These are phyloP conservation scores for Harpalus rufipes DNA, from an alignment of 2,888 invertebrate species.

Conservation along the genomic window DNA sequence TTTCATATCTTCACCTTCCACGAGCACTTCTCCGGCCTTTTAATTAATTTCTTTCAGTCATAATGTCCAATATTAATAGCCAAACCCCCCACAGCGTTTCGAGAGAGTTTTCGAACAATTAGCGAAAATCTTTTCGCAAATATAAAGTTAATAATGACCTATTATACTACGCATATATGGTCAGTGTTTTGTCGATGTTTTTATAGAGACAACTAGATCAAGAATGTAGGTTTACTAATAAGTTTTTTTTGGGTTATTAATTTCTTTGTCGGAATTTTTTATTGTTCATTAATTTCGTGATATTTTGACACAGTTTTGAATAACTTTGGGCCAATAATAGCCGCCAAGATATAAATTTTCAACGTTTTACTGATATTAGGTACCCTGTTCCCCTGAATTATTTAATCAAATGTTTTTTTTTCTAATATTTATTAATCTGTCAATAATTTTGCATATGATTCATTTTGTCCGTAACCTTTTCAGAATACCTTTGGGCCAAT, in stretches of 20 bases:
- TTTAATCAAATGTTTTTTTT: too few relatives aligned
- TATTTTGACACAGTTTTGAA: slow-evolving; percentile 1
- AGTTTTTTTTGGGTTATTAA: not conserved
- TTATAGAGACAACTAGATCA: slow-evolving; percentile 6
- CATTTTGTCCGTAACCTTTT: too few relatives aligned
- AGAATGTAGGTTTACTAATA: slow-evolving; percentile 2
- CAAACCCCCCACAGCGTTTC: not conserved
- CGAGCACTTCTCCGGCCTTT: not conserved
- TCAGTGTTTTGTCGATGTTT: slow-evolving; percentile 4
- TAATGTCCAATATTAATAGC: not conserved
- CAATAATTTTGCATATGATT: too few relatives aligned
- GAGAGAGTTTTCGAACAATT: not conserved
- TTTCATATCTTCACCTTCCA: slow-evolving; percentile 17
- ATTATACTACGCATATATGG: not conserved
- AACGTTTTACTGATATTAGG: too few relatives aligned
- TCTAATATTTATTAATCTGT: too few relatives aligned
- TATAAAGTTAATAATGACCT: not conserved
- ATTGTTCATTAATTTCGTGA: slow-evolving; percentile 22
- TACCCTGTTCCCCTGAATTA: too few relatives aligned
- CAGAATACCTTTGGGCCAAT: too few relatives aligned
- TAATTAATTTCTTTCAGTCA: not conserved
- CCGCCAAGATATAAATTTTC: too few relatives aligned
- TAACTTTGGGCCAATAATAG: too few relatives aligned
- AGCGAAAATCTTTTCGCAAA: not conserved
- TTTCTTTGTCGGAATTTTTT: slow-evolving; percentile 14